phyloP scores from a whole-genome alignment of 1,140 invertebrate species.

The Hypothenemus hampei region DNA sequence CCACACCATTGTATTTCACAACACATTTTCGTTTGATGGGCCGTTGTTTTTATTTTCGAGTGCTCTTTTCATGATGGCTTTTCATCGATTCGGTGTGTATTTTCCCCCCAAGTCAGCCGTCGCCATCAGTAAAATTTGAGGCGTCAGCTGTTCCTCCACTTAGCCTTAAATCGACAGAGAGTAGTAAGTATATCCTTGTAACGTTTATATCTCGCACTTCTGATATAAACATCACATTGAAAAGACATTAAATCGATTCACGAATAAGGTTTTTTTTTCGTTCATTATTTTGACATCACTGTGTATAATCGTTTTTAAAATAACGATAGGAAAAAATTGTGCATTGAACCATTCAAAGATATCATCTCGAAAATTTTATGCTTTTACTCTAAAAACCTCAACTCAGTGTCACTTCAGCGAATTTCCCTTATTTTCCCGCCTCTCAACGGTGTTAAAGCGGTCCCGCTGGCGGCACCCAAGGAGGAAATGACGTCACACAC shows the following conservation, averaged over 20 bases:
- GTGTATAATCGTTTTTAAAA: no score
- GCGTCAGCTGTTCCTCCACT: conserved; percentile 8
- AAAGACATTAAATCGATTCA: no score
- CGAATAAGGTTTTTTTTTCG: no score
- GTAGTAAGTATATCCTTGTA: background rate
- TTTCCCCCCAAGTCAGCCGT: background rate
- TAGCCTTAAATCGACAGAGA: no score
- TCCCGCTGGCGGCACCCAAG: conserved; percentile 33
- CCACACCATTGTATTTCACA: no score
- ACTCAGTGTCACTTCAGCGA: conserved; percentile 7
- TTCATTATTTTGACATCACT: no score
- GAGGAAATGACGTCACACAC: conserved; percentile 40
- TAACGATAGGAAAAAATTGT: no score
- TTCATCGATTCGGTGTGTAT: background rate
- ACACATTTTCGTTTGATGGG: no score
- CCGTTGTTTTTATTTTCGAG: background rate
- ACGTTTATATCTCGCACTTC: background rate
- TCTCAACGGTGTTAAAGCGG: conserved; percentile 28
- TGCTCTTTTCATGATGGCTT: background rate
- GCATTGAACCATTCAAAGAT: no score
- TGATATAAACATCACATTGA: background rate
- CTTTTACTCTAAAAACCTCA: no score
- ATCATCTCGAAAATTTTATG: no score
- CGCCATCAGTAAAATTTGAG: background rate
- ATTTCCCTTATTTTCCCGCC: conserved; percentile 7